These are phyloP conservation scores for Rhadinocentrus ornatus DNA, from an alignment of 2,797 vertebrate species.

Conservation along the genomic window DNA sequence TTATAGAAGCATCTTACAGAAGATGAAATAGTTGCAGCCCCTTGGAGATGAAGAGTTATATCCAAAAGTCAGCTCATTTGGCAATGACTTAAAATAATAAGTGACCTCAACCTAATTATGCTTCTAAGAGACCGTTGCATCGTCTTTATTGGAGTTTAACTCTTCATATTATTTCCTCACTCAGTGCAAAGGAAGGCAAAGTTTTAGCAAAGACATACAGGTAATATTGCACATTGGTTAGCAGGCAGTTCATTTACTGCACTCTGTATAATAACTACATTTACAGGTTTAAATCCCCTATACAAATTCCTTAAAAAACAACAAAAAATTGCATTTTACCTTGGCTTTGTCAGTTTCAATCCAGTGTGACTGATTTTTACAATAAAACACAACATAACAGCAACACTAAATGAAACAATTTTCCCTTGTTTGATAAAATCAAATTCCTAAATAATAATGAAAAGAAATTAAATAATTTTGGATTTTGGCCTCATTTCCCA, in stretches of 20 bases:
- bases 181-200: conserved; percentile 73
- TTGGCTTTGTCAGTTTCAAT: conserved; percentile 75
- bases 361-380: conserved; percentile 83
- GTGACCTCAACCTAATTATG: neutral
- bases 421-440: conserved; percentile 49
- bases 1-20: conserved; percentile 27
- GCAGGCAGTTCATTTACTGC: conserved; percentile 67
- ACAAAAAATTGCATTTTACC: conserved; percentile 62
- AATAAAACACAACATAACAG: conserved; percentile 70
- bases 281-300: conserved; percentile 50
- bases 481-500: conserved; percentile 28
- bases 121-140: neutral
- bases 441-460: conserved; percentile 34
- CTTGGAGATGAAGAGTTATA: conserved; percentile 22
- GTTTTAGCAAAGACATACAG: conserved; percentile 53
- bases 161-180: conserved; percentile 40
- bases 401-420: conserved; percentile 2
- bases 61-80: conserved; percentile 13
- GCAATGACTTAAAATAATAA: neutral
- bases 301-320: conserved; percentile 51
- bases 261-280: conserved; percentile 52
- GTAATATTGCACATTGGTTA: conserved; percentile 82
- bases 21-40: conserved; percentile 32
- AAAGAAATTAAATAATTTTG: conserved; percentile 28
- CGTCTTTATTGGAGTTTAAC: conserved; percentile 28